phyloP scores from a whole-genome alignment of 2,797 vertebrate genomes.

The Pitangus sulphuratus region DNA sequence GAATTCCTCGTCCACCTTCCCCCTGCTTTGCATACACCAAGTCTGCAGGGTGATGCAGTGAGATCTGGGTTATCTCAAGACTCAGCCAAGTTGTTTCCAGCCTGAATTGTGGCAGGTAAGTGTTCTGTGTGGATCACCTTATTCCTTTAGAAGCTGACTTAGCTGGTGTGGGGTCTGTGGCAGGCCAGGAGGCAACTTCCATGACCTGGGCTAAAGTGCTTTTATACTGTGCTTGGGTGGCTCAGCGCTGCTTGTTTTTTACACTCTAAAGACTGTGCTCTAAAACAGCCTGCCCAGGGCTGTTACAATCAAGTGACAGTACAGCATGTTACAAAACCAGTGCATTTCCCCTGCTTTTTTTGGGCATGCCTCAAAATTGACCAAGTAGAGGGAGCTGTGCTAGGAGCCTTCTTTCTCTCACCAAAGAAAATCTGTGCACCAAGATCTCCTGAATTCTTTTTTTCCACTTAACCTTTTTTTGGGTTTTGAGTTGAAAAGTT shows the following conservation, averaged over 20 bases:
- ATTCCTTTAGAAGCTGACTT: not conserved
- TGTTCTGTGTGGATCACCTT: not conserved
- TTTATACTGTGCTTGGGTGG: accelerated
- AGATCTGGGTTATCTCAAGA: not conserved
- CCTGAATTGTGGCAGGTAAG: accelerated
- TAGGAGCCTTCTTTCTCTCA: not conserved
- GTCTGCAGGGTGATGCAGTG: not conserved
- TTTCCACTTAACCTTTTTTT: not conserved
- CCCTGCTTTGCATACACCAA: not conserved
- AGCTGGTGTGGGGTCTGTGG: accelerated
- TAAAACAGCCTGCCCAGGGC: not conserved
- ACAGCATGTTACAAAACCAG: accelerated
- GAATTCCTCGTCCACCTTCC: not conserved
- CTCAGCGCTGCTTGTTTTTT: not conserved
- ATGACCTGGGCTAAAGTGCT: not conserved
- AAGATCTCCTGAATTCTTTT: not conserved
- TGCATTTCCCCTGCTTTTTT: accelerated
- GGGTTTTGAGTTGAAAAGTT: not conserved
- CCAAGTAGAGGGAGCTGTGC: not conserved
- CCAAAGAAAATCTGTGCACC: not conserved
- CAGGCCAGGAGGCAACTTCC: not conserved
- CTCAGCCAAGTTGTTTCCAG: not conserved
- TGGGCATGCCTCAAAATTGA: not conserved
- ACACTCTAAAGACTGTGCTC: not conserved
- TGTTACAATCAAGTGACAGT: not conserved